phyloP scores from a whole-genome alignment of 1,140 invertebrate genomes.

The Meloidogyne floridensis region DNA sequence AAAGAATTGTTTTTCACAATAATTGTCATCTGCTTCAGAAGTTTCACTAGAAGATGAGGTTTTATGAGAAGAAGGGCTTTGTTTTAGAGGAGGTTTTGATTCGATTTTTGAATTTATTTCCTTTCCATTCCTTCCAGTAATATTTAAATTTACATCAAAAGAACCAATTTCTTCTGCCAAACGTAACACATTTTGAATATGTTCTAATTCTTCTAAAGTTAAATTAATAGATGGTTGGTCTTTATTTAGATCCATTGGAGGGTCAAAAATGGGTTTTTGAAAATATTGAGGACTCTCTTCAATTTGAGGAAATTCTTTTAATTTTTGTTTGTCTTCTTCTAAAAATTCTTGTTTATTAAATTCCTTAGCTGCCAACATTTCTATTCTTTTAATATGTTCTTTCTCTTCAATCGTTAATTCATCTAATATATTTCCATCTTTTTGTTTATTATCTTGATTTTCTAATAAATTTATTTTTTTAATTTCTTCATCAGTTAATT shows the following conservation, averaged over 20 bases:
- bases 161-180: constrained; percentile 36
- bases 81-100: neutral
- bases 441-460: neutral
- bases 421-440: neutral
- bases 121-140: neutral
- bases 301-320: neutral
- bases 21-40: neutral
- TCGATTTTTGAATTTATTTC: too few species aligned
- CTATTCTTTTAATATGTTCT: constrained; percentile 7
- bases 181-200: constrained; percentile 36
- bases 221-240: neutral
- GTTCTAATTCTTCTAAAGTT: constrained; percentile 38
- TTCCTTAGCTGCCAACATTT: neutral
- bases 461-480: neutral
- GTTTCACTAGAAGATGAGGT: neutral
- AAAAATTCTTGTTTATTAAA: neutral
- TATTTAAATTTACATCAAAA: neutral
- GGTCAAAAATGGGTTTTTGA: neutral
- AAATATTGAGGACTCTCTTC: neutral
- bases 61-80: neutral
- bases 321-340: too few species aligned
- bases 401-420: neutral
- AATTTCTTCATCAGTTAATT: neutral
- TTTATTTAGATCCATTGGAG: neutral
- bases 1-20: neutral